Percentiles rank a stretch among this genome's conserved stretches.
Conservation (phyloP, 2,888 invertebrate species). For the Latheticus oryzae region DNA sequence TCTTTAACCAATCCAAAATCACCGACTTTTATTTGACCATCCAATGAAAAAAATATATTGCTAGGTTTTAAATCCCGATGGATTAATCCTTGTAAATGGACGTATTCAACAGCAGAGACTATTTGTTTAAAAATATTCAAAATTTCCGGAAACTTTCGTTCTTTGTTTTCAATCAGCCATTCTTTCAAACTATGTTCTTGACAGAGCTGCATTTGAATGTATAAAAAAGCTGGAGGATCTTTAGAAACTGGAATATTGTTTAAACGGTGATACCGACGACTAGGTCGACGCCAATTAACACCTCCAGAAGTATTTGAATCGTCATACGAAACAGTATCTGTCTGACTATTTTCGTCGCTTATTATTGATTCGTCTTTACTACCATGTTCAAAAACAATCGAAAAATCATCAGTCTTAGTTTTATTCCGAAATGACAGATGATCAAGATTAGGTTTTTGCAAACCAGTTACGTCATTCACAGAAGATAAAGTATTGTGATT, state of each 20-base stretch:
- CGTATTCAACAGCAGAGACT: constrained; percentile 94
- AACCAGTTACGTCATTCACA: constrained; percentile 2
- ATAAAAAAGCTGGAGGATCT: constrained; percentile 75
- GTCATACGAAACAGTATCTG: constrained; percentile 19
- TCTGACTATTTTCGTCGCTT: constrained; percentile 10
- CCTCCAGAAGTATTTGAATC: constrained; percentile 8
- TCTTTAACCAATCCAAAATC: constrained; percentile 98
- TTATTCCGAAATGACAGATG: constrained; percentile 7
- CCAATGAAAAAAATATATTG: constrained; percentile 92
- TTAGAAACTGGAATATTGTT: constrained; percentile 38
- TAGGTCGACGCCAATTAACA: constrained; percentile 55
- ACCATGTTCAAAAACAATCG: constrained; percentile 37
- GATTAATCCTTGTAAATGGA: constrained; percentile 91
- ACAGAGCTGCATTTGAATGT: constrained; percentile 98
- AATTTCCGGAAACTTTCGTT: constrained; percentile 68
- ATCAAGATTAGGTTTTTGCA: constrained; percentile 4
- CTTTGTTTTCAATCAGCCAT: constrained; percentile 79
- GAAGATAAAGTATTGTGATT: constrained; percentile 3
- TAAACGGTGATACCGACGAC: constrained; percentile 60
- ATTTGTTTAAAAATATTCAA: constrained; percentile 88
- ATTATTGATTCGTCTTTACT: no score
- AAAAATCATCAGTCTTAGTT: constrained; percentile 39
- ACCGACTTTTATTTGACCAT: constrained; percentile 93
- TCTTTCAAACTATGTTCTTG: constrained; percentile 88
- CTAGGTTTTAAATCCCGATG: constrained; percentile 97